Percentiles rank a stretch among this genome's conserved stretches.
These are phyloP conservation scores for Brachystomella parvula DNA, from an alignment of 1,140 invertebrate genomes.

Conservation along the genomic window DNA sequence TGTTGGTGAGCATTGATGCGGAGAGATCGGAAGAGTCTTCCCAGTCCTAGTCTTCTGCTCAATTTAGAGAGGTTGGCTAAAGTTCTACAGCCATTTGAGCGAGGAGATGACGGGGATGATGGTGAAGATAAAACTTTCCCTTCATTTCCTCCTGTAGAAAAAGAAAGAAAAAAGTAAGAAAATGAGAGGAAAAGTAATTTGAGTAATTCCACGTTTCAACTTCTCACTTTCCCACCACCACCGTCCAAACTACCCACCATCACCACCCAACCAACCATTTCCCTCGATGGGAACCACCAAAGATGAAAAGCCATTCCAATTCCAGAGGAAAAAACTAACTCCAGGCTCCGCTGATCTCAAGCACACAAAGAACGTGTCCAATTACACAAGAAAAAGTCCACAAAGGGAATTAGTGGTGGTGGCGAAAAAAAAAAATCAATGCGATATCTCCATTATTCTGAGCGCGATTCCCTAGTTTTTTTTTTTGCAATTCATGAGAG, in stretches of 20 bases:
- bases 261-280: too few species aligned
- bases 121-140: background rate
- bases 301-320: too few species aligned
- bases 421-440: too few species aligned
- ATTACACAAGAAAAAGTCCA: background rate
- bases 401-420: too few species aligned
- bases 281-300: too few species aligned
- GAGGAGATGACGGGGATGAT: conserved; percentile 4
- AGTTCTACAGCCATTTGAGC: conserved; percentile 31
- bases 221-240: conserved; percentile 5
- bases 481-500: background rate
- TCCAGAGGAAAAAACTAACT: conserved; percentile 2
- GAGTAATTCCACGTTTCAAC: background rate
- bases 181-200: conserved; percentile 7
- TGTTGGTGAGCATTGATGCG: conserved; percentile 4
- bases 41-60: conserved; percentile 32
- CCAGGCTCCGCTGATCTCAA: background rate
- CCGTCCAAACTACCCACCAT: too few species aligned
- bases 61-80: conserved; percentile 33
- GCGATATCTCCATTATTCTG: too few species aligned
- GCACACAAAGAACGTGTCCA: conserved; percentile 1
- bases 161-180: background rate
- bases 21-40: conserved; percentile 31
- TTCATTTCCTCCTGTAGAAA: background rate
- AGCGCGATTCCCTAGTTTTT: too few species aligned